phyloP scores from a whole-genome alignment of 2,797 vertebrate genomes.

The Siniperca undulata region DNA sequence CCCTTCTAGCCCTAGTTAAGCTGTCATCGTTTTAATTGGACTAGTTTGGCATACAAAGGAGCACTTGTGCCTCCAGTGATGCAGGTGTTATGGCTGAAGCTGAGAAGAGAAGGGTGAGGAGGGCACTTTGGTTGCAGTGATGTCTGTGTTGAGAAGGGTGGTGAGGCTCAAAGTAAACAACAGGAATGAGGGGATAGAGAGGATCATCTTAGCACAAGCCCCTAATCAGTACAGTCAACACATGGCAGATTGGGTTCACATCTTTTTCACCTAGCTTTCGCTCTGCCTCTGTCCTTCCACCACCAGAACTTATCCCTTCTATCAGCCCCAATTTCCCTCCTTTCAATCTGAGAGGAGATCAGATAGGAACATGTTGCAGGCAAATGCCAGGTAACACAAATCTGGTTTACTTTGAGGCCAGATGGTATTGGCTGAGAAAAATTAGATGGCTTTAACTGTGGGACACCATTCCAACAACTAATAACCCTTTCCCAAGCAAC shows the following conservation, averaged over 20 bases:
- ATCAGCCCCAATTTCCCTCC: constrained; percentile 77
- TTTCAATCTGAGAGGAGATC: constrained; percentile 77
- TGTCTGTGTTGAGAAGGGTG: constrained; percentile 46
- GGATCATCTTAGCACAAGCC: constrained; percentile 79
- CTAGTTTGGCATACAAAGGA: constrained; percentile 41
- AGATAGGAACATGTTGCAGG: constrained; percentile 76
- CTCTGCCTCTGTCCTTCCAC: constrained; percentile 64
- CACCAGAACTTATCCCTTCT: constrained; percentile 75
- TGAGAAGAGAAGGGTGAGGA: constrained; percentile 41
- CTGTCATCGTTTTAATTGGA: constrained; percentile 55
- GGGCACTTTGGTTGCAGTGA: constrained; percentile 36
- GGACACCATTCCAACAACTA: constrained; percentile 63
- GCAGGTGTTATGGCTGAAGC: constrained; percentile 48
- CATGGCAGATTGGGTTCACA: constrained; percentile 83
- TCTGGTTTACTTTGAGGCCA: constrained; percentile 65
- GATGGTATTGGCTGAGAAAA: constrained; percentile 61
- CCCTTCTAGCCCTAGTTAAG: constrained; percentile 32
- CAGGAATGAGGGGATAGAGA: constrained; percentile 80
- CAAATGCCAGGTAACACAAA: constrained; percentile 76
- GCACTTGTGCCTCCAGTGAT: constrained; percentile 40
- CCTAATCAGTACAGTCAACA: constrained; percentile 85
- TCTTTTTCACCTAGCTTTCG: constrained; percentile 55
- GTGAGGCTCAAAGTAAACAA: constrained; percentile 81
- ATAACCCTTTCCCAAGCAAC: constrained; percentile 60
- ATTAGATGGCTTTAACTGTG: constrained; percentile 59